Evolutionary conservation across 2,888 invertebrate genomes (phyloP).

Genomic region (Timandra comae): DNA sequence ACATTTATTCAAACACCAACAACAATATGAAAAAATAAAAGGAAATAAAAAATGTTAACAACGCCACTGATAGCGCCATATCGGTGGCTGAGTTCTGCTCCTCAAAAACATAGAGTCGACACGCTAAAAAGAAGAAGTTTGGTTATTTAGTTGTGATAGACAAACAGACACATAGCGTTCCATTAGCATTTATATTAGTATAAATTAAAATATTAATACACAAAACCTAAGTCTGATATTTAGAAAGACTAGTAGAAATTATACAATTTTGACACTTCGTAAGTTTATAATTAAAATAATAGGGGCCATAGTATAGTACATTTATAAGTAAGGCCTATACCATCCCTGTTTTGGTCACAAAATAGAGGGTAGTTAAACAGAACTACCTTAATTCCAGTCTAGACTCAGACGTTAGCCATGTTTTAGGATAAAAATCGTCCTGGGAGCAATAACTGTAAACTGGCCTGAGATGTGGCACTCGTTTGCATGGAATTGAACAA

Average conservation of each 20-base stretch:
- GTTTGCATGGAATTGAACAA: not conserved
- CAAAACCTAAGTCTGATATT: not conserved
- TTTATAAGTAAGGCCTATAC: too few species aligned
- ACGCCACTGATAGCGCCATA: too few species aligned
- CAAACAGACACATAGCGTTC: too few species aligned
- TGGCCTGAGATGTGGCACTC: not conserved
- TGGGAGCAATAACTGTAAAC: not conserved
- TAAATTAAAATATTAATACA: not conserved
- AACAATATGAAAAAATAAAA: too few species aligned
- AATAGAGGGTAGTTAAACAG: not conserved
- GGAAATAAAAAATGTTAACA: too few species aligned
- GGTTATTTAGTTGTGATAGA: too few species aligned
- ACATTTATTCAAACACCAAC: too few species aligned
- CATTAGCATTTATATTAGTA: too few species aligned
- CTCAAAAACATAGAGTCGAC: too few species aligned
- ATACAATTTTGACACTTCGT: not conserved
- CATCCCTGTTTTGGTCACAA: not conserved
- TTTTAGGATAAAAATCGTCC: not conserved
- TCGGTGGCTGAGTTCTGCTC: too few species aligned
- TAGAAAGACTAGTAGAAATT: not conserved
- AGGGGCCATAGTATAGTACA: too few species aligned
- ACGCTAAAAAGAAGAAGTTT: too few species aligned
- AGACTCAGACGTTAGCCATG: not conserved
- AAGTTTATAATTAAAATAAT: not conserved
- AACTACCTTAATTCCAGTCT: not conserved